A percentile compares a stretch with the other conserved stretches of the same genome.
These are phyloP conservation scores for Phymanthus crucifer DNA, from an alignment of 92 coral and sea anemone genomes.

Conservation along the genomic window DNA sequence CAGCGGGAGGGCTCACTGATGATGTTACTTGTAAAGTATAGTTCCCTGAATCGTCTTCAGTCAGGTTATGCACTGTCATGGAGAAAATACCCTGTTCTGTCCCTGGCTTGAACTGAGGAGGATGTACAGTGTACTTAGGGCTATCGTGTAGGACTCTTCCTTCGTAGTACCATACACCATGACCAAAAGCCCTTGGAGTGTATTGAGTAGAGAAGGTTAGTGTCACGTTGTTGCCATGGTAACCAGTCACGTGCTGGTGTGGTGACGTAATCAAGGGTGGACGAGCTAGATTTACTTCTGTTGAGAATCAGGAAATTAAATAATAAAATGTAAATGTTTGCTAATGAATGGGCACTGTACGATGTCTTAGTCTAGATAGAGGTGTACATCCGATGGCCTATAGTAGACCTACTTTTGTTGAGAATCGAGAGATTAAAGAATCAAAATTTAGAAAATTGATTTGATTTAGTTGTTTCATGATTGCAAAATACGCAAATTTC, in stretches of 20 bases:
- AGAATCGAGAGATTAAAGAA: background rate
- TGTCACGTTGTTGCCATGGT: slow-evolving; percentile 54
- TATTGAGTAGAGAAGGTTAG: slow-evolving; percentile 53
- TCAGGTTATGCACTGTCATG: background rate
- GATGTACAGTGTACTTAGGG: background rate
- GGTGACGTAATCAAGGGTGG: slow-evolving; percentile 33
- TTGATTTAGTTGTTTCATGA: no score
- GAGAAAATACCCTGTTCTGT: background rate
- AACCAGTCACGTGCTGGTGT: slow-evolving; percentile 49
- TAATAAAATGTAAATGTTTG: no score
- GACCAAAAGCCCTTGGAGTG: background rate
- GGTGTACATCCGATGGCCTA: no score
- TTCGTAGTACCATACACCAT: background rate
- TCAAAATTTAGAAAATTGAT: no score
- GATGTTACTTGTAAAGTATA: background rate
- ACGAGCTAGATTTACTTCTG: background rate
- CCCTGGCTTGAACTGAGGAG: background rate
- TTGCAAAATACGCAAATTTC: no score
- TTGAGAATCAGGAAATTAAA: background rate
- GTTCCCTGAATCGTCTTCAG: background rate
- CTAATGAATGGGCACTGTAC: no score
- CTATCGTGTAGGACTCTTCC: background rate
- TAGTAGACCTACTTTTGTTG: background rate
- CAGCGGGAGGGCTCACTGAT: background rate
- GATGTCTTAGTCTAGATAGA: no score